These are phyloP conservation scores for Drosophila paucipuncta DNA, from an alignment of 2,888 invertebrate species.

Conservation along the genomic window DNA sequence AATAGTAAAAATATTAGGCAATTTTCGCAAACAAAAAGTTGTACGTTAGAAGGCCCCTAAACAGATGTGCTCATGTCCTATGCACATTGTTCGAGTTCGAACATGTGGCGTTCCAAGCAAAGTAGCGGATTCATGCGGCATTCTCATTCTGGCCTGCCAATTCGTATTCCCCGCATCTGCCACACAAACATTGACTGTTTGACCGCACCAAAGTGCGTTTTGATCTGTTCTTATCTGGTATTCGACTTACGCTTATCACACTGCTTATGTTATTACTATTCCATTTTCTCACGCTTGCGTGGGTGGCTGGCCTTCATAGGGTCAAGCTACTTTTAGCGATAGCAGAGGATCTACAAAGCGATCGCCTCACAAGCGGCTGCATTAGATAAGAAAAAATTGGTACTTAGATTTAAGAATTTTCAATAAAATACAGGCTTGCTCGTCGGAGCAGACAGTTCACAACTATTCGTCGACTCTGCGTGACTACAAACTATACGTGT, in stretches of 20 bases:
- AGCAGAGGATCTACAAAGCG: neutral
- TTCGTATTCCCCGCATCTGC: neutral
- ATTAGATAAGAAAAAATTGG: neutral
- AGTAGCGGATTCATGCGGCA: neutral
- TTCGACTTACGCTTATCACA: neutral
- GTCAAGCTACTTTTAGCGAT: neutral
- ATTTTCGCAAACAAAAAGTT: conserved; percentile 2
- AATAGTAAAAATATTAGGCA: neutral
- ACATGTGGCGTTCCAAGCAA: neutral
- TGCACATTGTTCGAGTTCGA: neutral
- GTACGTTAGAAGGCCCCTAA: neutral
- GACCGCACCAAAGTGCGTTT: neutral
- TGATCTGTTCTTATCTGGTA: neutral
- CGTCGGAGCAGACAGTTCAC: neutral
- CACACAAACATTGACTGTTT: neutral
- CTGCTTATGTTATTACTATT: too few species aligned
- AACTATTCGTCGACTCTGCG: neutral
- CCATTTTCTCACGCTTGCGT: too few species aligned
- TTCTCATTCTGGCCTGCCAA: neutral
- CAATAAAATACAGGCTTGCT: neutral
- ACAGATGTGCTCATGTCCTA: neutral
- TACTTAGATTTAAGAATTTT: neutral
- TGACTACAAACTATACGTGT: too few species aligned
- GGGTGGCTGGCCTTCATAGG: neutral
- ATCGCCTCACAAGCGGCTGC: neutral